Base-by-base conservation (phyloP, 1,140 invertebrate genomes). In the Drosophila lowei region DNA sequence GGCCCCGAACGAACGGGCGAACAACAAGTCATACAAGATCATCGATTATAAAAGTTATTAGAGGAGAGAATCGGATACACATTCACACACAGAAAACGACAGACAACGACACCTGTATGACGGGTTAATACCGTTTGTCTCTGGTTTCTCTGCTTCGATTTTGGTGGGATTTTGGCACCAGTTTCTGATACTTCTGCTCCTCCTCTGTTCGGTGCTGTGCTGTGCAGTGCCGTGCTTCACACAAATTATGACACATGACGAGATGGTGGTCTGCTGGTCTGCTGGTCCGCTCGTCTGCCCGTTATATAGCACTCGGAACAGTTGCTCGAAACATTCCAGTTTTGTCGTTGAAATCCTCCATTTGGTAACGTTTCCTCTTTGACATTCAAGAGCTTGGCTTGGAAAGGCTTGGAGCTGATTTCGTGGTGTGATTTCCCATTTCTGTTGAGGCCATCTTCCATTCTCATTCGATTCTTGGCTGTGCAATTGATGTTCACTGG, bases 1-100 rank as follows among this genome's bases (percentile, higher is more conserved):
- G 34, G 11, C 34, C 13, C 34, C 34, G 11, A 34, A 9, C 34
- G 34, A 38, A 38, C 46, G 30, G 52, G 52, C 44, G 50, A 70
- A 77, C 80, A 85, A 85, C 80, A 86, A 85, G 80, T 85, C 84
- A 52, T 72, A 50, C 80, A 72, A 64, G 81, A 79, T 85, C 72
- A 84, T 85, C 77, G 81, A 80, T 86, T 85, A 85, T 80, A 75
- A 63, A 53, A 48, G 64, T 86, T 80, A 86, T 86, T 74, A 47
- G 77, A 58, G 81, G 46, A 67, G 46, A 67, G 61, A 68, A 79
- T 80, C 65, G 62, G 63, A 42, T 50, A 59, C 54, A 60, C 54
- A 65, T 43, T 15, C 42, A 62, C 71, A 64, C 55, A 43, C 44
- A 41, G 23, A 74, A 21, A 46, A 8, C 8, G 0, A 13, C 9